These are phyloP conservation scores for Battus philenor DNA, from an alignment of 1,140 invertebrate genomes.

Conservation along the genomic window DNA sequence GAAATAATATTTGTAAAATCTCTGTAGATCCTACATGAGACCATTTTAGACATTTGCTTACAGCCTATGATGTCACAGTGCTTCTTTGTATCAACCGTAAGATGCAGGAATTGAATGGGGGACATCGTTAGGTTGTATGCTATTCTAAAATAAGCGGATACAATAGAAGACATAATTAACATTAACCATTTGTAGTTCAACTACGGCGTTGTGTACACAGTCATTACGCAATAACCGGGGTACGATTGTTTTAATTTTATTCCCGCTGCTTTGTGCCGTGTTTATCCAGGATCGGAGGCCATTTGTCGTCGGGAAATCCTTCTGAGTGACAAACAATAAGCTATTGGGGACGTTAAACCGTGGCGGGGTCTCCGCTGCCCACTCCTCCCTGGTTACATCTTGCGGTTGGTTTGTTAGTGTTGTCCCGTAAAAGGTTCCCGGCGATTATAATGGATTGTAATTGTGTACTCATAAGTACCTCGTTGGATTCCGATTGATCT, in stretches of 20 bases:
- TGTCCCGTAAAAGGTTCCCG: constrained; percentile 49
- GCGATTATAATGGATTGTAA: constrained; percentile 67
- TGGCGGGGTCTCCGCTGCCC: constrained; percentile 42
- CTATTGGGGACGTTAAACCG: constrained; percentile 52
- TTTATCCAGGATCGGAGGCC: constrained; percentile 50
- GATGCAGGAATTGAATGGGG: constrained; percentile 9
- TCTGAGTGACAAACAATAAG: constrained; percentile 69
- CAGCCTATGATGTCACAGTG: not conserved
- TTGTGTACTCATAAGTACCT: constrained; percentile 65
- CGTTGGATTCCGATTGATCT: constrained; percentile 50
- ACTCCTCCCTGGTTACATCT: constrained; percentile 36
- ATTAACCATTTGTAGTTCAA: not conserved
- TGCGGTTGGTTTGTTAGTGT: constrained; percentile 41
- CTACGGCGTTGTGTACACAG: constrained; percentile 4
- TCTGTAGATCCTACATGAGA: no score
- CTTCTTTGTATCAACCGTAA: constrained; percentile 8
- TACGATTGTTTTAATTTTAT: constrained; percentile 47
- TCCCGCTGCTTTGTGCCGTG: constrained; percentile 28
- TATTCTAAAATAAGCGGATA: constrained; percentile 7
- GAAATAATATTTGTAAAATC: no score
- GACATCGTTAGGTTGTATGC: constrained; percentile 5
- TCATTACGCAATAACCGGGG: constrained; percentile 22
- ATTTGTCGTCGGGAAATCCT: constrained; percentile 64
- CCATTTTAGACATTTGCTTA: no score
- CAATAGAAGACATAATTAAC: constrained; percentile 7